A percentile compares a stretch with the other conserved stretches of the same genome.
Evolutionary conservation across 2,797 vertebrate species (phyloP).

Genomic region (Lithobates sylvaticus): DNA sequence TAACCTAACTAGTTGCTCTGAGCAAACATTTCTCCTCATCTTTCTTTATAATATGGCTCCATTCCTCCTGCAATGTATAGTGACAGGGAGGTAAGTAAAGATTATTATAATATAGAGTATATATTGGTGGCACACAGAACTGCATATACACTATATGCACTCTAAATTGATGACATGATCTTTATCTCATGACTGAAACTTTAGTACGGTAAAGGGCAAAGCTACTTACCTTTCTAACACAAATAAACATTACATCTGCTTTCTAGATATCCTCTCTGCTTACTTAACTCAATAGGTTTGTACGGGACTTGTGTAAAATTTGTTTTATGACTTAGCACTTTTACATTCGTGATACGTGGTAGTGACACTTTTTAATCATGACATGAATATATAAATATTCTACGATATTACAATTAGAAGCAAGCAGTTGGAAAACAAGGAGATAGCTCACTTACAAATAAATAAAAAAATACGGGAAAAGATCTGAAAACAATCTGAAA

Average conservation of each 20-base stretch:
- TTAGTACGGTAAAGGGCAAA: not conserved
- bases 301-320: constrained; percentile 2
- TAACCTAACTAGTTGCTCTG: not conserved
- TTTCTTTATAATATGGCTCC: not conserved
- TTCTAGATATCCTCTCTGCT: not conserved
- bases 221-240: constrained; percentile 1
- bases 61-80: not conserved
- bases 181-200: constrained; percentile 10
- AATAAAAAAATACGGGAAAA: constrained; percentile 59
- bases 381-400: constrained; percentile 86
- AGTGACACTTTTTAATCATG: constrained; percentile 65
- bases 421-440: constrained; percentile 56
- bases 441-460: constrained; percentile 57
- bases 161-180: constrained; percentile 6
- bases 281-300: constrained; percentile 33
- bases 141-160: constrained; percentile 21
- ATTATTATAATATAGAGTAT: not conserved
- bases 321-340: constrained; percentile 21
- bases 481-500: constrained; percentile 74
- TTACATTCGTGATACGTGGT: constrained; percentile 56
- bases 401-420: constrained; percentile 69
- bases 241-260: constrained; percentile 22
- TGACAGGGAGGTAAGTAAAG: not conserved
- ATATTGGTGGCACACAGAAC: not conserved
- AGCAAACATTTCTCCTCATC: not conserved